phyloP scores from a whole-genome alignment of 2,888 invertebrate species.

The Archips xylosteana region DNA sequence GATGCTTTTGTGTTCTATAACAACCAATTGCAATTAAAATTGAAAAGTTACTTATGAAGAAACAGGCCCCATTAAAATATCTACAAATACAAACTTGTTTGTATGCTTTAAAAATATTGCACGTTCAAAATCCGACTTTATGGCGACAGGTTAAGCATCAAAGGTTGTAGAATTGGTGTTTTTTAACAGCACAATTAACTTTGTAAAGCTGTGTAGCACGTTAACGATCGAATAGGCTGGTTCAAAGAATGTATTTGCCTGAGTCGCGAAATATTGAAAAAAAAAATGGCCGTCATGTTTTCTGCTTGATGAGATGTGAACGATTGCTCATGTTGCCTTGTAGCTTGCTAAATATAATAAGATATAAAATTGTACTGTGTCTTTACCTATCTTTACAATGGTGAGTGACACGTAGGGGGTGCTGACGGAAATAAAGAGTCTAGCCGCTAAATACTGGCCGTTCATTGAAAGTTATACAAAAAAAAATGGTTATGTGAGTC shows the following conservation, averaged over 20 bases:
- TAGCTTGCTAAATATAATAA: slow-evolving; percentile 31
- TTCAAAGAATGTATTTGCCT: slow-evolving; percentile 64
- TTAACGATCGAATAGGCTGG: slow-evolving; percentile 67
- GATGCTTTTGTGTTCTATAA: neutral
- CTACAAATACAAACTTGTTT: slow-evolving; percentile 20
- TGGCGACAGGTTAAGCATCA: neutral
- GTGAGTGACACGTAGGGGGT: neutral
- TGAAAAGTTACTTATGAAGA: slow-evolving; percentile 35
- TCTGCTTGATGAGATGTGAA: slow-evolving; percentile 56
- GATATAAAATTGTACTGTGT: neutral
- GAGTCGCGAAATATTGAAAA: slow-evolving; percentile 63
- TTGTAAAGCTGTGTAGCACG: slow-evolving; percentile 45
- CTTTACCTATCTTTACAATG: slow-evolving; percentile 1
- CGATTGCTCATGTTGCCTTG: slow-evolving; percentile 55
- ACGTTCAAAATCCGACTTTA: slow-evolving; percentile 7
- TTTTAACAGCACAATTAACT: slow-evolving; percentile 13
- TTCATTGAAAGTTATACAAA: no score
- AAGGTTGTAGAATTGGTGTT: slow-evolving; percentile 2
- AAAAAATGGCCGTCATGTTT: slow-evolving; percentile 56
- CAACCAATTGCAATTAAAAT: slow-evolving; percentile 30
- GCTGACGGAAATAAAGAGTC: no score
- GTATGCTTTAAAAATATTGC: neutral
- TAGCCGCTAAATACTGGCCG: no score
- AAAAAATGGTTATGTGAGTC: no score
- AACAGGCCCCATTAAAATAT: slow-evolving; percentile 35